Evolutionary conservation across 2,113 vertebrate genomes (phyloP).

Genomic region (Megatriorchis doriae): DNA sequence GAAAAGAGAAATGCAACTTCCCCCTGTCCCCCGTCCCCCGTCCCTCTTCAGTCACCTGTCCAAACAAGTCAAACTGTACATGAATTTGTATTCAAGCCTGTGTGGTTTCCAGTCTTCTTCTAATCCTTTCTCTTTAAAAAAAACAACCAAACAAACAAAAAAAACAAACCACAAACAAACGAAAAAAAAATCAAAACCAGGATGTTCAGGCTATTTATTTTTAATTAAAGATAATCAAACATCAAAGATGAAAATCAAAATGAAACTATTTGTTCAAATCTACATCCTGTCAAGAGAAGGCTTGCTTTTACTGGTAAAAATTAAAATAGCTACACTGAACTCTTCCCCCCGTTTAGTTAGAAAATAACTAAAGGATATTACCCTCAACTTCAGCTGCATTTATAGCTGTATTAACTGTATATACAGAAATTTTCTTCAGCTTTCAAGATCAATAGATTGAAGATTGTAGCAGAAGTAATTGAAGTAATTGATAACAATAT

Average conservation of each 20-base stretch:
- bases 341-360: not conserved
- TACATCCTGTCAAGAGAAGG: not conserved
- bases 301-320: not conserved
- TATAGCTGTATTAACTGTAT: not conserved
- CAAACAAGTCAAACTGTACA: not conserved
- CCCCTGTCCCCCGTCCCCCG: too few species aligned
- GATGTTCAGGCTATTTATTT: not conserved
- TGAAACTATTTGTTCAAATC: fast-evolving
- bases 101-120: not conserved
- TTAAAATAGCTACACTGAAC: not conserved
- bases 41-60: not conserved
- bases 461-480: not conserved
- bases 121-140: not conserved
- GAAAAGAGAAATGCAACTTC: not conserved
- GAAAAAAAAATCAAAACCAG: not conserved
- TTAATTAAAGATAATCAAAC: not conserved
- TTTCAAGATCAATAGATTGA: not conserved
- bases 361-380: not conserved
- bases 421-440: not conserved
- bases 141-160: too few species aligned
- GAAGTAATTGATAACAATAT: not conserved
- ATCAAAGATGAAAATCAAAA: not conserved
- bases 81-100: not conserved
- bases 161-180: fast-evolving
- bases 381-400: not conserved